phyloP scores from a whole-genome alignment of 2,888 invertebrate genomes.

The Metallyticus violacea region DNA sequence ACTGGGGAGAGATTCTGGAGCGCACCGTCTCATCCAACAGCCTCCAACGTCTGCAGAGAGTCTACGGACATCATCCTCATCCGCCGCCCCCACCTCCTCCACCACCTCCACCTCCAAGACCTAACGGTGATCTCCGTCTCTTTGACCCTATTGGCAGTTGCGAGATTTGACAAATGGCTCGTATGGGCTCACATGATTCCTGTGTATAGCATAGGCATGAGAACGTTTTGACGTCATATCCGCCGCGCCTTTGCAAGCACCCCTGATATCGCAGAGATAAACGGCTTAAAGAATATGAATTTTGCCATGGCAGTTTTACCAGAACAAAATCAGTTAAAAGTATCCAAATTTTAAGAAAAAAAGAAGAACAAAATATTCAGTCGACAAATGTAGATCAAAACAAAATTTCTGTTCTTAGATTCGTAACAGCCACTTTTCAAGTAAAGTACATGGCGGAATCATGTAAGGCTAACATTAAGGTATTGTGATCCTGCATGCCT shows the following conservation, averaged over 20 bases:
- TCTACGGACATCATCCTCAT: slow-evolving; percentile 33
- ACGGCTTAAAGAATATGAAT: too few species aligned
- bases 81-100: slow-evolving; percentile 22
- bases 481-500: too few species aligned
- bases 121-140: neutral
- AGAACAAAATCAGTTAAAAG: too few species aligned
- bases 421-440: too few species aligned
- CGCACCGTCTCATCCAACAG: slow-evolving; percentile 73
- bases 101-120: neutral
- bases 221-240: neutral
- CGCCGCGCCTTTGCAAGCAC: neutral
- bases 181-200: neutral
- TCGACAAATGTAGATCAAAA: too few species aligned
- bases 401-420: too few species aligned
- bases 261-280: neutral
- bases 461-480: too few species aligned
- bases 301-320: too few species aligned
- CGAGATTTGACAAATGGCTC: neutral
- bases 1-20: slow-evolving; percentile 76
- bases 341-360: too few species aligned
- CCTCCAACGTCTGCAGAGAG: slow-evolving; percentile 62
- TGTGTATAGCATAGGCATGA: neutral
- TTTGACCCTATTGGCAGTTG: neutral
- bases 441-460: too few species aligned
- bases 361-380: too few species aligned